These are phyloP conservation scores for Drosophila biarmipes DNA, from an alignment of 1,140 invertebrate species.

Conservation along the genomic window DNA sequence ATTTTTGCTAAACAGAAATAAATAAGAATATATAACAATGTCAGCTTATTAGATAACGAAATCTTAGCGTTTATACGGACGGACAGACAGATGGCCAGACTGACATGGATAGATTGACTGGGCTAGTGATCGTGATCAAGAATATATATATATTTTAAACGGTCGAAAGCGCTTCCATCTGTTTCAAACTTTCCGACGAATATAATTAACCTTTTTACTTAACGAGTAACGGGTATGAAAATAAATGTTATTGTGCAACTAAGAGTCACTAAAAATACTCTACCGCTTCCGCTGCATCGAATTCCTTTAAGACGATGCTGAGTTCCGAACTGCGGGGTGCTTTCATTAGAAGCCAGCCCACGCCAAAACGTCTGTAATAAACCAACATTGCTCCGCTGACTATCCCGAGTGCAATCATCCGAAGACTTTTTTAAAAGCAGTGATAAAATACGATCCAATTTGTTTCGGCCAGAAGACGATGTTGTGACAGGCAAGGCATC, in stretches of 20 bases:
- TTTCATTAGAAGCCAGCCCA: slow-evolving; percentile 33
- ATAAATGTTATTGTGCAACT: slow-evolving; percentile 8
- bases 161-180: no score
- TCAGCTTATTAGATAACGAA: no score
- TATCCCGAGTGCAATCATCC: slow-evolving; percentile 58
- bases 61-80: no score
- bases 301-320: slow-evolving; percentile 81
- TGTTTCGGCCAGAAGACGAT: slow-evolving; percentile 8
- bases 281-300: slow-evolving; percentile 83
- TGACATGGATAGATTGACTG: no score
- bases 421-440: slow-evolving; percentile 51
- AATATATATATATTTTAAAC: no score
- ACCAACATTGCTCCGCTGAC: slow-evolving; percentile 77
- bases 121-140: no score
- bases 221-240: no score
- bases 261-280: slow-evolving; percentile 13
- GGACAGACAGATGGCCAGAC: no score
- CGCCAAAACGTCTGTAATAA: slow-evolving; percentile 66
- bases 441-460: slow-evolving; percentile 50
- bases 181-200: no score
- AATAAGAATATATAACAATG: no score
- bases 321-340: slow-evolving; percentile 43
- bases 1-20: no score
- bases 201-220: no score
- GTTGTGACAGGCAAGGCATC: slow-evolving; percentile 4